These are phyloP conservation scores for Tauraco erythrolophus DNA, from an alignment of 2,113 vertebrate genomes.

Conservation along the genomic window DNA sequence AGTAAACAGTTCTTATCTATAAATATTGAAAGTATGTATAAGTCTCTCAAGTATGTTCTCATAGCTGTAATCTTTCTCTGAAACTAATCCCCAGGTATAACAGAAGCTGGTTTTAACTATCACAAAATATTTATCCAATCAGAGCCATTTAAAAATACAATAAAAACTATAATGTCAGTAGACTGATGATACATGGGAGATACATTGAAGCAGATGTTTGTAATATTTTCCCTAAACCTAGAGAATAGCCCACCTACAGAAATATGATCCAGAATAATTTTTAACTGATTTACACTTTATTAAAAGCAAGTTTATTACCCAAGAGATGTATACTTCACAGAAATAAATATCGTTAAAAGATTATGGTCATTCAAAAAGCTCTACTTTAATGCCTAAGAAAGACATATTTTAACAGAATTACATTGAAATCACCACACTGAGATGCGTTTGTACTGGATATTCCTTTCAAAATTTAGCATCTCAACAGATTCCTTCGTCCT, in stretches of 20 bases:
- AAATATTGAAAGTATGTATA: background rate
- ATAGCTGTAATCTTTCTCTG: background rate
- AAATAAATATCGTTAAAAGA: constrained; percentile 47
- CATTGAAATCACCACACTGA: background rate
- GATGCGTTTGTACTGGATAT: background rate
- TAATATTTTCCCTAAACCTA: constrained; percentile 40
- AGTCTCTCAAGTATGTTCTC: background rate
- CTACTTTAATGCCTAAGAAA: background rate
- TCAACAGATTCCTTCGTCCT: background rate
- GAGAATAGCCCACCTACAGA: constrained; percentile 7
- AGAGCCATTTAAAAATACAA: background rate
- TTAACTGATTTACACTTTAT: constrained; percentile 65
- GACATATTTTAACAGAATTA: background rate
- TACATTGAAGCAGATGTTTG: constrained; percentile 30
- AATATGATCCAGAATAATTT: constrained; percentile 52
- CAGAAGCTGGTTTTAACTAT: constrained; percentile 7
- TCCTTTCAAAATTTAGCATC: background rate
- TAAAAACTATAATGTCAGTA: constrained; percentile 14
- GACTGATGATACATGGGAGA: background rate
- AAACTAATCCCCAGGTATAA: background rate
- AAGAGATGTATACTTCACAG: constrained; percentile 12
- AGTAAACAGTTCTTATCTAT: background rate
- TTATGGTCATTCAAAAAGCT: background rate
- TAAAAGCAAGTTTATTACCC: constrained; percentile 40
- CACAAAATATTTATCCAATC: background rate